Evolutionary conservation across 2,797 vertebrate species (phyloP), one percentile per base, ranked within the genome.

Genomic region (Epinephelus malabaricus): DNA sequence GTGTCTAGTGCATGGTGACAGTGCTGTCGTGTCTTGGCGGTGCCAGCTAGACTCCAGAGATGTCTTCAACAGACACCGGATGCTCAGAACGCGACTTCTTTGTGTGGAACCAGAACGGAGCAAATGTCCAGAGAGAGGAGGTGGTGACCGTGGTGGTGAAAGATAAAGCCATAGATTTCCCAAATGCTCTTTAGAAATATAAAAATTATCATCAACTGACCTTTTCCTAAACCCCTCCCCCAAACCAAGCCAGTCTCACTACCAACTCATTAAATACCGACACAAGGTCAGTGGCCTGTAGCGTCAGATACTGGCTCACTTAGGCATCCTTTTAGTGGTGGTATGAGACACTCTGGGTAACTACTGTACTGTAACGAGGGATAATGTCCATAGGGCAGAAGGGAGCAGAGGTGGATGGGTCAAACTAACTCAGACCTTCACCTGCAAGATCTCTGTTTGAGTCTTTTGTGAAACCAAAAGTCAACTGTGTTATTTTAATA

Each of bases 41-140:
- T 89, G 86, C 90, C 92, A 89, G 89, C 83, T 73, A 61, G 69
- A 89, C 90, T 82, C 83, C 17, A 58, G 92, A 91, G 94, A 94
- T n/a, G 59, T 92, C 92, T 84, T 92, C 82, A 49, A 75, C 82
- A 83, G 83, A 92, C 93, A 93, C 85, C 46, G 75, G 69, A 73
- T 27, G 81, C 66, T 85, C 78, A 69, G 77, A 73, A 75, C 66
- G 59, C 61, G 53, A 81, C 72, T 73, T 78, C 81, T 86, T 80
- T 86, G 78, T 86, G 65, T 18, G 58, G 61, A 78, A 78, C 46
- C 69, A 67, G n/a, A 88, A 69, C 30, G 25, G 67, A 87, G 69
- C 45, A 18, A 79, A 65, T 4, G 60, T 59, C 81, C 68, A 63
- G 38, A 71, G 64, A 77, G 72, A 83, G 69, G 61, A 63, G 74